Conservation (phyloP, 2,113 vertebrate genomes). For the Speoplatyrhinus poulsoni region DNA sequence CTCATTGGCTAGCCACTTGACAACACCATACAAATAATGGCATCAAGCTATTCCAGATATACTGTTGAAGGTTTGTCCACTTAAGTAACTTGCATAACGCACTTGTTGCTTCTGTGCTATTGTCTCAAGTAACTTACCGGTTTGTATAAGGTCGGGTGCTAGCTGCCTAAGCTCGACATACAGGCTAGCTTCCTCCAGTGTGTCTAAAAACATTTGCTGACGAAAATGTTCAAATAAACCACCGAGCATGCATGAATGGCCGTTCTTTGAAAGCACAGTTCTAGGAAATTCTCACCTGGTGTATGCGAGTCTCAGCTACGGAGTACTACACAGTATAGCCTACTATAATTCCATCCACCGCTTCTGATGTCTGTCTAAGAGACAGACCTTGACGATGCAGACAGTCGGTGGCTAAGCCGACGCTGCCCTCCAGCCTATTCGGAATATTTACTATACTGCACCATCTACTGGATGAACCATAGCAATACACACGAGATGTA, state of each 20-base stretch:
- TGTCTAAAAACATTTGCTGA: neutral
- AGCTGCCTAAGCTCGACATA: slow-evolving; percentile 32
- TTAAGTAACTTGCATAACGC: neutral
- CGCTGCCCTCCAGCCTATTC: neutral
- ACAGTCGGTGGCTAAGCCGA: neutral
- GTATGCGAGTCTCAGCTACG: slow-evolving; percentile 7
- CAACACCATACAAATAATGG: neutral
- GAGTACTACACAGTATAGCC: neutral
- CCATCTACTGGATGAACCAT: slow-evolving; percentile 45
- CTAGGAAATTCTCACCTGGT: slow-evolving; percentile 31
- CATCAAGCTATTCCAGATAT: neutral
- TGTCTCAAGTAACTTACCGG: neutral
- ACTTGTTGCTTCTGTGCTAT: neutral
- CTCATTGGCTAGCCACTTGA: neutral
- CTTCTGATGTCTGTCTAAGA: slow-evolving; percentile 2
- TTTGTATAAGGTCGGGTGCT: neutral
- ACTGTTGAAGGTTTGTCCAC: neutral
- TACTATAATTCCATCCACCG: slow-evolving; percentile 43
- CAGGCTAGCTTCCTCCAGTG: neutral
- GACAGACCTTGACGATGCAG: neutral
- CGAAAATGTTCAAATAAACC: neutral
- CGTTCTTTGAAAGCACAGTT: rapidly evolving
- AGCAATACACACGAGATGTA: slow-evolving; percentile 17
- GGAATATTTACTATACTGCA: slow-evolving; percentile 16
- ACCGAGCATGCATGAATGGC: rapidly evolving